Base-by-base conservation (phyloP, 2,888 invertebrate genomes). In the Halocaridina rubra region DNA sequence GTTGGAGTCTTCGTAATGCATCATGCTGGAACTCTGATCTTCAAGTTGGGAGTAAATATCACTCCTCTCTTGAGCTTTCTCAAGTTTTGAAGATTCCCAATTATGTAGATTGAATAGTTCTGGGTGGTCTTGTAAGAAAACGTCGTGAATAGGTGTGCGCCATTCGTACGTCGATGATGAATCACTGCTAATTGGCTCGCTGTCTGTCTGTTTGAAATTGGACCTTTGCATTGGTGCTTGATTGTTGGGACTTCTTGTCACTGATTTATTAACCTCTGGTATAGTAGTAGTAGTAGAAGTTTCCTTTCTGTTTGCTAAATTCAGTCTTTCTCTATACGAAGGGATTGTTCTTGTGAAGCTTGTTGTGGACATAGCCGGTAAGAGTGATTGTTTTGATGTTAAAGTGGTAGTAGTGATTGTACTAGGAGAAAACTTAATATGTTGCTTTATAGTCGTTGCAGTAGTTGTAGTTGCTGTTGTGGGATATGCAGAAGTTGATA, bases 81-180 rank as follows among this genome's bases (percentile, higher is more conserved):
- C 61, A 24, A 82, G 59, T 1, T 71, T 53, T 5, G 59, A 61
- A 29, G 82, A 77, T 24, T 82, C 82, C 82, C 82, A 82, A 13
- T 57, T 64, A 10, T 77, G 39, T 10, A 82, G 19, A 22, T 82
- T 33, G 3, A 71, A 7, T 71, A 77, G 27, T 24, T 82, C 82
- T 7, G 81, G 76, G 32, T 69, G 76, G 39, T 77, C 77, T 33
- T 72, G 53, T 10, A 80, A 69, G 19, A 71, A n/a, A 29, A 32
- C 61, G n/a, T 80, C 71, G 2, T 80, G 72, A 61, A 72, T 32
- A 24, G 72, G 80, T 27, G 53, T 53, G 22, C 53, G 13, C 80
- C 80, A 80, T 27, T 59, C 59, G 16, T 33, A 30, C 16, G n/a
- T 53, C 10, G 33, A 16, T n/a, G 27, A 19, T n/a, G 79, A 69